Evolutionary conservation across 1,140 invertebrate species (phyloP).

Genomic region (Diploscapter pachys): DNA sequence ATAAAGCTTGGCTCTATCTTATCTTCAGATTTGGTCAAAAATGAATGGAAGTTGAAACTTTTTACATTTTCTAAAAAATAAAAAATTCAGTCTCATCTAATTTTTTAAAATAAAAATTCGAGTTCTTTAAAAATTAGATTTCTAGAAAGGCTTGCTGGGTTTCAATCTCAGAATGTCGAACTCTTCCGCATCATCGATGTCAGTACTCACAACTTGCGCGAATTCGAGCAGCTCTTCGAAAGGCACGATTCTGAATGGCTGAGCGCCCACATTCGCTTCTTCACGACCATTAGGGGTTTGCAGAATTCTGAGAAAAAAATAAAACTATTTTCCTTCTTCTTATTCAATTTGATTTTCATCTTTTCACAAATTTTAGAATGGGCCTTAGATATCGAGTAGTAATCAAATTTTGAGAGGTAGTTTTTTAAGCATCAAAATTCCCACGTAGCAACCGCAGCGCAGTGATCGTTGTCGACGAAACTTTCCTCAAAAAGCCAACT

Average conservation of each 20-base stretch:
- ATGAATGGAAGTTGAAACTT: no score
- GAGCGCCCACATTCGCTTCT: not conserved
- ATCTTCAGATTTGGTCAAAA: no score
- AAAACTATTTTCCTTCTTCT: conserved; percentile 15
- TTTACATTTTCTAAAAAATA: no score
- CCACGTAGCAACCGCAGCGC: conserved; percentile 22
- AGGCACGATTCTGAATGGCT: conserved; percentile 13
- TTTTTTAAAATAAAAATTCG: not conserved
- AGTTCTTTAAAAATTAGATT: not conserved
- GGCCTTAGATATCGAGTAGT: not conserved
- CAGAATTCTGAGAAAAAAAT: conserved; percentile 6
- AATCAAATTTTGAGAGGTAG: conserved; percentile 1
- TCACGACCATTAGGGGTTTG: not conserved
- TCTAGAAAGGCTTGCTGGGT: conserved; percentile 19
- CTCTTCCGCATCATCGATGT: conserved; percentile 12
- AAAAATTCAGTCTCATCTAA: no score
- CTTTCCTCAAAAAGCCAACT: conserved; percentile 28
- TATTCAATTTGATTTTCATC: conserved; percentile 8
- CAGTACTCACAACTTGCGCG: conserved; percentile 6
- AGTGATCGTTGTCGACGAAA: conserved; percentile 25
- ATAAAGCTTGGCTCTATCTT: no score
- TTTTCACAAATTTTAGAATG: not conserved
- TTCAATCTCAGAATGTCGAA: conserved; percentile 12
- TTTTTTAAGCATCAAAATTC: not conserved
- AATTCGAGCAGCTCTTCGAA: conserved; percentile 3